Evolutionary conservation across 1,140 invertebrate genomes (phyloP), one percentile per base, ranked within the genome.

Genomic region (Monochamus saltuarius): DNA sequence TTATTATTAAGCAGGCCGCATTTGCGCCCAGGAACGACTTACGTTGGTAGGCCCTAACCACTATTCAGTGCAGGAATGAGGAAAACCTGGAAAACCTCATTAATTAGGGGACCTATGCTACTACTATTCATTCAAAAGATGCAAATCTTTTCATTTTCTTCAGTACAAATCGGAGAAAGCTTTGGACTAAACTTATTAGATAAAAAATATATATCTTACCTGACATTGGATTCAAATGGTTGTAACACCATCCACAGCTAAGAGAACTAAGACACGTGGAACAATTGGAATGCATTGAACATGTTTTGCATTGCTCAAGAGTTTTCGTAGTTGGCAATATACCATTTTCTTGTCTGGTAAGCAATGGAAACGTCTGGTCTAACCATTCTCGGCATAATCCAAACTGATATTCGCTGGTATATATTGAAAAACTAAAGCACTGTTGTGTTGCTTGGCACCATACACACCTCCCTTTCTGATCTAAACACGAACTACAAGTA

Each of bases 221-320:
- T 61, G 88, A 85, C 43, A 91, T 94, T 1, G 93, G 93, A 79
- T 97, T 95, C 50, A 89, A 86, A 4, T 85, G 75, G 64, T 90
- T 90, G 68, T 94, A 92, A 77, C 94, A 97, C 95, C 95, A 98
- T 7, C 95, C 95, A 78, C 95, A 98, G 51, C 89, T 89, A 43
- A 95, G 81, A 0, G 88, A 87, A 9, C 86, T 82, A 34, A 97
- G 74, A 73, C 95, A 98, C 0, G 83, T 81, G 0, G 87, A 85
- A 71, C 94, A 98, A 52, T 91, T 91, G 0, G 78, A 79, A 68
- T 91, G 86, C 2, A 83, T 79, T 9, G 84, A 82, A 73, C 95
- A 97, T 14, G 90, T 88, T 70, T 90, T 89, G 75, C 94, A 97
- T 64, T 87, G 83, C 69, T 87, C 82, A 63, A 53, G 78, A 73